Percentiles rank a stretch among this genome's conserved stretches.
Evolutionary conservation across 2,797 vertebrate species (phyloP).

Genomic region (Oreochromis mossambicus): DNA sequence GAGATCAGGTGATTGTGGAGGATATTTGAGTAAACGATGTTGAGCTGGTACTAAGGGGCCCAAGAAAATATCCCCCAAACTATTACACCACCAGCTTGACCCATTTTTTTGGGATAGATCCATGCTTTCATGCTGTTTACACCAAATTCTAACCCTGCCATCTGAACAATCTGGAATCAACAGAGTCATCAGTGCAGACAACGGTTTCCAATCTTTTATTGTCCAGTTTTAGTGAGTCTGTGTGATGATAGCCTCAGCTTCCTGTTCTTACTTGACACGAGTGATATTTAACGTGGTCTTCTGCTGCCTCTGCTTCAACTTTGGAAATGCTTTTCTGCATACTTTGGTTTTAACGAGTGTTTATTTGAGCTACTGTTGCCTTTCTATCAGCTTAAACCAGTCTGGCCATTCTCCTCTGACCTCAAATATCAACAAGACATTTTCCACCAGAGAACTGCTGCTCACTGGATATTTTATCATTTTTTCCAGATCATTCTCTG

Average conservation of each 20-base stretch:
- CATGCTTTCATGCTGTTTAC: not conserved
- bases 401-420: not conserved
- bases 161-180: not conserved
- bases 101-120: not conserved
- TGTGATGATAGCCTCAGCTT: not conserved
- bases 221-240: not conserved
- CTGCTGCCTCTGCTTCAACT: not conserved
- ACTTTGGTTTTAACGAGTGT: rapidly evolving
- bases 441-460: not conserved
- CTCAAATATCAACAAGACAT: not conserved
- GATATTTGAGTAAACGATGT: not conserved
- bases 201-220: rapidly evolving
- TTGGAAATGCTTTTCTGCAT: not conserved
- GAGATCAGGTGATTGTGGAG: not conserved
- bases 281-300: not conserved
- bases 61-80: not conserved
- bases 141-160: not conserved
- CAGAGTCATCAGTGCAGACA: not conserved
- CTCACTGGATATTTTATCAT: not conserved
- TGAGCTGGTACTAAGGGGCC: not conserved
- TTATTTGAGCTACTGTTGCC: not conserved
- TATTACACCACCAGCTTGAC: not conserved
- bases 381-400: not conserved
- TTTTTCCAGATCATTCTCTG: not conserved
- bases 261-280: not conserved